Evolutionary conservation across 2,113 vertebrate species (phyloP).

Genomic region (Urocolius indicus): DNA sequence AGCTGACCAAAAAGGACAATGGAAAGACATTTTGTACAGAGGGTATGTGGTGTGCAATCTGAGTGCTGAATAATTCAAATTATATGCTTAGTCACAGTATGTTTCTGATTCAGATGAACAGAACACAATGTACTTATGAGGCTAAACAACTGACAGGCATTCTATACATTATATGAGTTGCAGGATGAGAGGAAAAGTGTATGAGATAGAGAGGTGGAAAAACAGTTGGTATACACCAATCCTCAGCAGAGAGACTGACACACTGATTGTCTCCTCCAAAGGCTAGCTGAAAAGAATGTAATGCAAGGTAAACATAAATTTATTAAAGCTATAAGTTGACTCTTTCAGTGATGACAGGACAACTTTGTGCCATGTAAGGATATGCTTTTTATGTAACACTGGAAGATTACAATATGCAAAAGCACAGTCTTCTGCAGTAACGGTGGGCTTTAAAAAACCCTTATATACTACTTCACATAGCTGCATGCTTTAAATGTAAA

Average conservation of each 20-base stretch:
- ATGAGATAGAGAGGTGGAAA: not conserved
- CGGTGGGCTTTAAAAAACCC: not conserved
- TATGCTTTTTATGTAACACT: not conserved
- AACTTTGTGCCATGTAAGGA: not conserved
- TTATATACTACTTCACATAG: not conserved
- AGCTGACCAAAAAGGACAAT: constrained; percentile 12
- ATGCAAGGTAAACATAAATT: not conserved
- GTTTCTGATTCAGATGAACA: constrained; percentile 19
- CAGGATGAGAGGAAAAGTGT: not conserved
- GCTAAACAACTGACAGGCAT: not conserved
- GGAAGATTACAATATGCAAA: not conserved
- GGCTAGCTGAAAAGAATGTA: not conserved
- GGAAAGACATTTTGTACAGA: not conserved
- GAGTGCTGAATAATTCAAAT: constrained; percentile 39
- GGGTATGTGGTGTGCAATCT: constrained; percentile 25
- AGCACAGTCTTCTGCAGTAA: not conserved
- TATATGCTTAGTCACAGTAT: constrained; percentile 25
- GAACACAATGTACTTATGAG: not conserved
- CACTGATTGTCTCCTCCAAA: not conserved
- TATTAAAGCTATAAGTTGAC: not conserved
- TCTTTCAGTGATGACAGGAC: not conserved
- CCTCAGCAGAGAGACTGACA: not conserved
- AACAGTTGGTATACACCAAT: not conserved
- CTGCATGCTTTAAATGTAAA: not conserved
- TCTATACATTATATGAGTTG: not conserved